Evolutionary conservation across 2,113 vertebrate species (phyloP), one percentile per base, ranked within the genome.

Genomic region (Vulpes vulpes): DNA sequence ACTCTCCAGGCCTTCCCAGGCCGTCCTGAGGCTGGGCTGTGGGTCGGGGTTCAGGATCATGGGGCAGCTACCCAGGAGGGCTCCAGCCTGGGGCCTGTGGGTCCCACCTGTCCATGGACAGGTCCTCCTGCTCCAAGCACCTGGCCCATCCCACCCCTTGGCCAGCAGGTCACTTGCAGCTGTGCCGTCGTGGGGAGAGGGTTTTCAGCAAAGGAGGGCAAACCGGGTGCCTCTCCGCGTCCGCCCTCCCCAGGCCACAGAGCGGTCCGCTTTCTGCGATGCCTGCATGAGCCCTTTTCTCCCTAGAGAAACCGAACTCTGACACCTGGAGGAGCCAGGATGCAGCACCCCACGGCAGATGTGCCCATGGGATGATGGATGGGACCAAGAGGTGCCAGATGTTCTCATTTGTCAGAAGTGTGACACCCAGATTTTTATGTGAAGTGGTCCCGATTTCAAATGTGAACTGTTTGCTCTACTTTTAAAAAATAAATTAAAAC

Each of bases 281-380:
- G 51, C 51, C 23, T 30, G 5, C 3, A 15, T 23, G 84, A 64
- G 1, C 69, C 89, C 14, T 53, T 53, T 78, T 14, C 78, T 67
- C 4, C 23, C 25, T 4, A 1, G 38, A 10, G 51, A 25, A 51
- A 55, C 82, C 67, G 19, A 49, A 16, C 35, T 30, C 30, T 0
- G 25, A 3, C 3, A 0, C 20, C 5, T 2, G 0, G 5, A 16
- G 32, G 17, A 23, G 15, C 17, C 2, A 0, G 43, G 20, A 43
- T 57, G 23, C 43, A 25, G 16, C 0, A 1, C 62, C 51, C 5
- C 2, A 1, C 15, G 25, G 55, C 67, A n/a, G 4, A 8, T 67
- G 87, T 35, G 59, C 69, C 80, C 35, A 0, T 22, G 43, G 14
- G 67, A 4, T 23, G 10, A 65, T 5, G 14, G 14, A n/a, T 0